phyloP scores from a whole-genome alignment of 2,888 invertebrate species.

The Craniophora ligustri region DNA sequence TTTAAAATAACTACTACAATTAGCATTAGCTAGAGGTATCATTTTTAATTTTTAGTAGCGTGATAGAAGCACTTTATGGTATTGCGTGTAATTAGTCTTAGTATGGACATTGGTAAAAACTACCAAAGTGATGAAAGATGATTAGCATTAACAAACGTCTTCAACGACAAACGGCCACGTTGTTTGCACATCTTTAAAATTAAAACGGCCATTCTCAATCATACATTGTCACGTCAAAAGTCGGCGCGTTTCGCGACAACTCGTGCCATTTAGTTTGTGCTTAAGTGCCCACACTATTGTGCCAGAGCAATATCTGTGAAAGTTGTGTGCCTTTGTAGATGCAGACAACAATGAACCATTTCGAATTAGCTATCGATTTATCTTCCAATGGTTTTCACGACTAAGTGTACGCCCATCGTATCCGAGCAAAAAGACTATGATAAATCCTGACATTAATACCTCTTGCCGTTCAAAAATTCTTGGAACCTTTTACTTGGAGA shows the following conservation, averaged over 20 bases:
- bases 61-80: not conserved
- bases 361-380: slow-evolving; percentile 86
- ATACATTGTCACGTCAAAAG: slow-evolving; percentile 32
- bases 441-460: slow-evolving; percentile 55
- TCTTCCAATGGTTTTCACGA: slow-evolving; percentile 80
- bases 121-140: slow-evolving; percentile 1
- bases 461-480: slow-evolving; percentile 46
- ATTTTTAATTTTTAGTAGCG: too few species aligned
- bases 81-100: too few species aligned
- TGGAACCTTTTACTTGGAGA: slow-evolving; percentile 37
- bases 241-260: slow-evolving; percentile 42
- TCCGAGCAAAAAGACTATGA: slow-evolving; percentile 54
- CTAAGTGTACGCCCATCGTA: slow-evolving; percentile 45
- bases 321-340: slow-evolving; percentile 82
- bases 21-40: too few species aligned
- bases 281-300: slow-evolving; percentile 71
- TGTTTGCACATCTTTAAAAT: slow-evolving; percentile 26
- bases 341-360: slow-evolving; percentile 86
- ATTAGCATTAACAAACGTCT: not conserved
- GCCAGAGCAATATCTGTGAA: slow-evolving; percentile 77
- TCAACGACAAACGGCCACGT: slow-evolving; percentile 14
- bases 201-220: slow-evolving; percentile 27
- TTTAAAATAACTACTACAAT: too few species aligned
- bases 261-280: slow-evolving; percentile 54
- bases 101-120: too few species aligned